Evolutionary conservation across 2,113 vertebrate genomes (phyloP), one percentile per base, ranked within the genome.

Genomic region (Stigmatopora nigra): DNA sequence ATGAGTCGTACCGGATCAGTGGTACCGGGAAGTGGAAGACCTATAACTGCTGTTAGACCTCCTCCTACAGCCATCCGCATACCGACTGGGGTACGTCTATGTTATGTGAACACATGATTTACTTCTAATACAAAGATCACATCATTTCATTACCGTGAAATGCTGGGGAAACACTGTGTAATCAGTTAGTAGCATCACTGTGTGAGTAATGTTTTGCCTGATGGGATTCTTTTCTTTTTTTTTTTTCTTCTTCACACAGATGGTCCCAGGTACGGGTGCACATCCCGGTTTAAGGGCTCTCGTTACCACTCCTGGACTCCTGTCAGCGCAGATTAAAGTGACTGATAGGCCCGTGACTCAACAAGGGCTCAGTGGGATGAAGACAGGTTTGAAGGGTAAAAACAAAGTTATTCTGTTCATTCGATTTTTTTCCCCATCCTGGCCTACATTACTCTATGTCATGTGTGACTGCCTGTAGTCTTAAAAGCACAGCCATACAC

Each of bases 311-410:
- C 88, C 90, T 17, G 94, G 92, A 47, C 88, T 97, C 4, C 86
- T 98, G 1, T 90, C 94, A 14, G 93, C 95, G 68, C 93, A 93
- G 35, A 97, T 99, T 79, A 97, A 92, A 91, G 94, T 99, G 77
- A 89, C 94, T 0, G 94, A 98, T 76, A 92, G 95, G 68, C 97
- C 96, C 25, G 93, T 99, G 63, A 99, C 97, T 68, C 97, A 98
- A 0, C 96, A 99, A 77, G 97, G 96, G 3, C 92, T 99, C 78
- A 98, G 94, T 74, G 97, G 97, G 70, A 97, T 98, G 93, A 97
- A 98, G 88, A 98, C 93, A 19, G 92, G 92, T 17, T 77, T 92
- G 73, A 98, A 95, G 93, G 95, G 97, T 97, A 12, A 9, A 20
- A 52, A 20, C 38, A 35, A 68, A 19, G 38, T 20, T 52, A n/a